phyloP scores from a whole-genome alignment of 2,113 vertebrate genomes.

The Setophaga coronata region DNA sequence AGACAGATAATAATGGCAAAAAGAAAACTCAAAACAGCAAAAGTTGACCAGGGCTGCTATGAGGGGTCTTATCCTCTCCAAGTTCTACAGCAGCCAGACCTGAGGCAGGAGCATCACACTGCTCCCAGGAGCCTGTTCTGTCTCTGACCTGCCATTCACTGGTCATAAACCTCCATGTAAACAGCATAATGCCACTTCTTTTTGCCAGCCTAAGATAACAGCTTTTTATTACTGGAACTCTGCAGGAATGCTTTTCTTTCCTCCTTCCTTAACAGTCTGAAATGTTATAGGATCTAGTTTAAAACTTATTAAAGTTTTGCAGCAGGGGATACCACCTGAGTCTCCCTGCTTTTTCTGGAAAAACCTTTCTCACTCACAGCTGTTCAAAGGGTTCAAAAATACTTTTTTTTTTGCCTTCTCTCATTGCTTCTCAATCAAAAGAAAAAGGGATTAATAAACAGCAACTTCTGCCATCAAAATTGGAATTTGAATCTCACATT shows the following conservation, averaged over 20 bases:
- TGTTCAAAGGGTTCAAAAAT: background rate
- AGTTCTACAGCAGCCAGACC: background rate
- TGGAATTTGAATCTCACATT: background rate
- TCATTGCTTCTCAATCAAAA: background rate
- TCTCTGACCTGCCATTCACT: background rate
- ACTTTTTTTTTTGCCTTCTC: fast-evolving
- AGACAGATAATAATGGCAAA: constrained; percentile 3
- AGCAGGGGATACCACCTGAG: background rate
- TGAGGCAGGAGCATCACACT: background rate
- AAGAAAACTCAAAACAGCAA: background rate
- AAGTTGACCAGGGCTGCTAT: background rate
- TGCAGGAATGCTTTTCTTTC: constrained; percentile 17
- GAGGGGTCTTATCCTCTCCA: background rate
- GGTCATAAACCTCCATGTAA: constrained; percentile 15
- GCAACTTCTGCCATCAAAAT: background rate
- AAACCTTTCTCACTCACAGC: background rate
- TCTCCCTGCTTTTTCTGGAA: background rate
- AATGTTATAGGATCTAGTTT: background rate
- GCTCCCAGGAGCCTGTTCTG: background rate
- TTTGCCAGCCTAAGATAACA: constrained; percentile 51
- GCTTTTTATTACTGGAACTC: constrained; percentile 38
- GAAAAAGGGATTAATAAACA: background rate
- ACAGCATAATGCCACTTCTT: constrained; percentile 9
- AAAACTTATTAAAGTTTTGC: constrained; percentile 26
- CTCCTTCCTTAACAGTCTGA: background rate